Evolutionary conservation across 1,140 invertebrate genomes (phyloP).

Genomic region (Gryllus bimaculatus): DNA sequence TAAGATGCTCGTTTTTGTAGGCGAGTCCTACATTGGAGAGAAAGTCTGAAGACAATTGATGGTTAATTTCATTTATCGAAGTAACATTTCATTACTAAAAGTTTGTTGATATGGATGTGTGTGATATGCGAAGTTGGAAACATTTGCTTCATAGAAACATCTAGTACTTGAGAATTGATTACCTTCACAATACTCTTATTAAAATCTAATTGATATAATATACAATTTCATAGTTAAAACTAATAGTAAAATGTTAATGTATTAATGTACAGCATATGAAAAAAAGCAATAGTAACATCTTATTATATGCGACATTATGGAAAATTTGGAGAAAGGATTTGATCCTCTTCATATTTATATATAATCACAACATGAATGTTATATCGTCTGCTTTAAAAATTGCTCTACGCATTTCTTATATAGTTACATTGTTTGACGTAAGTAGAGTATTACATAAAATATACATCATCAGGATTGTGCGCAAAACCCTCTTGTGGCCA

Average conservation of each 20-base stretch:
- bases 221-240: background rate
- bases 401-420: background rate
- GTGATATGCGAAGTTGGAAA: background rate
- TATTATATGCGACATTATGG: background rate
- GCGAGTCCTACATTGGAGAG: background rate
- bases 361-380: background rate
- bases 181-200: background rate
- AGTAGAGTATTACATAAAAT: background rate
- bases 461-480: background rate
- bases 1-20: background rate
- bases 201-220: background rate
- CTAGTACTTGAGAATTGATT: background rate
- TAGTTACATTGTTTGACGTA: background rate
- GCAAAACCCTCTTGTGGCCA: background rate
- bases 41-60: background rate
- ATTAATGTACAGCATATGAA: background rate
- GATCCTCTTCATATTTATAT: background rate
- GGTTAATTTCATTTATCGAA: background rate
- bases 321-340: background rate
- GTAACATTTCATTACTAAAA: background rate
- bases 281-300: background rate
- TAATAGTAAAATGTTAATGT: conserved; percentile 1
- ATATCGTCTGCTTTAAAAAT: background rate
- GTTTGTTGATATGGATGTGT: background rate
- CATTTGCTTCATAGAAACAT: background rate